Base-by-base conservation (phyloP, 2,888 invertebrate species). In the Pasiphila rectangulata region DNA sequence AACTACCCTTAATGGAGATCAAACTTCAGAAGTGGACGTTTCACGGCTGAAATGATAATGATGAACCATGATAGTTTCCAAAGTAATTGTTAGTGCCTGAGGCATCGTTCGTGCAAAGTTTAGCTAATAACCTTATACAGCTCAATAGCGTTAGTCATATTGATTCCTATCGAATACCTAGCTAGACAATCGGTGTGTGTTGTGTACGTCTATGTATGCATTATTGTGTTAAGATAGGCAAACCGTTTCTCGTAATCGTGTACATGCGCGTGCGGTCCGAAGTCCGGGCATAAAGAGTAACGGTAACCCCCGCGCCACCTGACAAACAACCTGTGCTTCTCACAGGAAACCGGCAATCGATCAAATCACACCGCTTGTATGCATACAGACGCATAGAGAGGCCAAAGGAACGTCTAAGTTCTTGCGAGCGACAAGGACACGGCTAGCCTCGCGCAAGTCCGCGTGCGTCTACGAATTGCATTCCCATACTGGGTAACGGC, bases 381-480 rank as follows among this genome's bases (percentile, higher is more conserved):
- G 81, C 81, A 81, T 83, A 80, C 78, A 79, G 60, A 72, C 67
- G 65, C 75, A 75, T 76, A 73, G 78, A 79, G 75, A 78, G 64
- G 67, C 67, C 67, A 67, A 74, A 74, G 72, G 40, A 36, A 44
- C 40, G 43, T 44, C 35, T 43, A n/a, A n/a, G n/a, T n/a, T 36
- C 29, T 44, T 34, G 43, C 34, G 72, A 73, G 65, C 42, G 73
- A 82, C 69, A 63, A 63, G 71, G 83, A 78, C 66, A 64, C 57
- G 61, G 61, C 61, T 75, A 79, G 67, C 56, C 58, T 57, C 52
- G 75, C 72, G 69, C 62, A 72, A 78, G 78, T 81, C 80, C 79
- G 81, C 81, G 77, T 81, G 81, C 79, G 78, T 80, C 79, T 82
- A 83, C 80, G 81, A 84, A 83, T 85, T 83, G 81, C 81, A 83